Evolutionary conservation across 2,797 vertebrate species (phyloP), one percentile per base, ranked within the genome.

Genomic region (Mus minutoides): DNA sequence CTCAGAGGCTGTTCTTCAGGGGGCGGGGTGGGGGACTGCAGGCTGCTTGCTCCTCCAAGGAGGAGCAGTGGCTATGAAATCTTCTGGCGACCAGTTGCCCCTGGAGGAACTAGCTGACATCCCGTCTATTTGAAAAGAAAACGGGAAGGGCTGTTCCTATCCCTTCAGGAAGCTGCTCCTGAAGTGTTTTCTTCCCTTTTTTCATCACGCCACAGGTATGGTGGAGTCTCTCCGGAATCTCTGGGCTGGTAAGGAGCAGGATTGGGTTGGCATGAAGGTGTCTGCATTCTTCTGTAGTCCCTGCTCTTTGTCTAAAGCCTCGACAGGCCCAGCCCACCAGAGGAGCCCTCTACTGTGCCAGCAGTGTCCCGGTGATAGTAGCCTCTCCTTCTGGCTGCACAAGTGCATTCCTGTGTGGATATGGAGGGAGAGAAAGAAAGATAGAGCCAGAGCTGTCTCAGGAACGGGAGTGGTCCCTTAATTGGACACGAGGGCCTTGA

Each of bases 401-500:
- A 87, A 77, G 80, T 22, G 87, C 97, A 96, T 97, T 97, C 97
- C 94, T 96, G 76, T 34, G 88, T 75, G 43, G 92, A 86, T 90
- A 71, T 85, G 95, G 94, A 96, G 62, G 92, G 93, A 92, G 80
- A 88, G 90, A 93, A 64, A 76, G 95, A 90, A 56, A 54, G 89
- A 92, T 17, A 67, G 90, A 96, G 88, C 85, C 91, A 64, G 96
- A 91, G 95, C 88, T 46, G 58, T 88, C 22, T 8, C 77, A 91
- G 94, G 97, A 97, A 97, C 97, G 96, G 78, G 88, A 96, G 79
- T 85, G 34, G 94, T 96, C 97, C 97, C 97, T 97, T 97, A 97
- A 97, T 97, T 97, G 97, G 97, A 97, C 96, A 97, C 26, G 56
- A 97, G 94, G 90, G 77, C 73, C 94, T 97, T 96, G 97, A 97